These are phyloP conservation scores for Emmelina monodactyla DNA, from an alignment of 2,888 invertebrate genomes.

Conservation along the genomic window DNA sequence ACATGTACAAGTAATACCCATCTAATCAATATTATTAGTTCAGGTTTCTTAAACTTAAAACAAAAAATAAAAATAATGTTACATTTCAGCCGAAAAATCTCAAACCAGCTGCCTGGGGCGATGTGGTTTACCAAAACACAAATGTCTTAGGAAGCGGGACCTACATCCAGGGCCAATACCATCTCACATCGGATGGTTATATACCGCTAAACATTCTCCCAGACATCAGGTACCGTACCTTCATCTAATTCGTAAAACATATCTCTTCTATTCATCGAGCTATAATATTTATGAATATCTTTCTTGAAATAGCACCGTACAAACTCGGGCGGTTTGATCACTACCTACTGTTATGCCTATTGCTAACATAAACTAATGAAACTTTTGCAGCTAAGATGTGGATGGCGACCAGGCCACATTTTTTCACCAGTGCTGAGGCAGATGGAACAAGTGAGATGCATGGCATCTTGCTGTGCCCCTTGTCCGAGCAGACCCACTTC, in stretches of 20 bases:
- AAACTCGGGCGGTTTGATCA: too few species aligned
- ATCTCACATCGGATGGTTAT: conserved; percentile 54
- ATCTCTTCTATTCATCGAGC: too few species aligned
- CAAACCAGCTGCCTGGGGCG: conserved; percentile 48
- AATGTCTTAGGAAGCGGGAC: conserved; percentile 37
- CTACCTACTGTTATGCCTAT: too few species aligned
- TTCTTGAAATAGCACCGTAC: too few species aligned
- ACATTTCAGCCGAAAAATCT: too few species aligned
- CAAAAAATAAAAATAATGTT: too few species aligned
- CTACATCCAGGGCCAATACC: conserved; percentile 47
- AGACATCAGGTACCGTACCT: conserved; percentile 52
- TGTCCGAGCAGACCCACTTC: conserved; percentile 2
- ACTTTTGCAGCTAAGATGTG: conserved; percentile 40
- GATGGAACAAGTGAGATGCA: conserved; percentile 45
- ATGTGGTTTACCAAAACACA: conserved; percentile 48
- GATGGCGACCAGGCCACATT: conserved; percentile 60
- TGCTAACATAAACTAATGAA: neutral
- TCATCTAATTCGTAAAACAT: too few species aligned
- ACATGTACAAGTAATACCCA: too few species aligned
- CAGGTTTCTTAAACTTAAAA: too few species aligned
- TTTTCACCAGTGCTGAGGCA: conserved; percentile 43
- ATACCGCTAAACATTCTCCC: conserved; percentile 47
- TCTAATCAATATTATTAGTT: too few species aligned
- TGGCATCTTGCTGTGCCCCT: conserved; percentile 20
- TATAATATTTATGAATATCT: too few species aligned